Conservation (phyloP, 2,797 vertebrate species). For the Bothrops alternatus region DNA sequence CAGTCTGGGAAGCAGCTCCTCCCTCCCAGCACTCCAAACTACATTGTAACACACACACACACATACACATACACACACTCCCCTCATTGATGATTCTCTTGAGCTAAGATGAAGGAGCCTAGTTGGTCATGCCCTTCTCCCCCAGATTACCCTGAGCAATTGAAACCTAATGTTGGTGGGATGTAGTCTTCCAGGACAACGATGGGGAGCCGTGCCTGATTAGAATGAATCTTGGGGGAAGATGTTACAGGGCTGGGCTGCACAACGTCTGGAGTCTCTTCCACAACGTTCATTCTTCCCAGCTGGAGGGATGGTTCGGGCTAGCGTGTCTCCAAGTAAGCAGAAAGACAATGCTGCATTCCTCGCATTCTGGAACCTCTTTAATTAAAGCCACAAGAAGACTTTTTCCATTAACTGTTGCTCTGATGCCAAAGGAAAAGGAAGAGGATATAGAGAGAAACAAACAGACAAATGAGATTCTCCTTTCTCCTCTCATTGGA, state of each 20-base stretch:
- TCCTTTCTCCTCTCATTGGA: neutral
- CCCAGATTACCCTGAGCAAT: too few species aligned
- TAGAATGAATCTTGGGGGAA: neutral
- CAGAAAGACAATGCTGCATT: neutral
- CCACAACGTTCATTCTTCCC: neutral
- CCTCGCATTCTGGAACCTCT: accelerated
- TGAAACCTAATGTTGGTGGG: neutral
- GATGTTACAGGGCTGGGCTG: neutral
- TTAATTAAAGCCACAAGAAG: neutral
- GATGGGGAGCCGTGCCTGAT: neutral
- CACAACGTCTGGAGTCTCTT: neutral
- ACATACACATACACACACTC: too few species aligned
- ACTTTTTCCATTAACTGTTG: slow-evolving; percentile 8
- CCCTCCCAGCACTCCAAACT: neutral
- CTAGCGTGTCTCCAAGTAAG: neutral
- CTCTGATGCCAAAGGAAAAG: slow-evolving; percentile 6
- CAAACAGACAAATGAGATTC: neutral
- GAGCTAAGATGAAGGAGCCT: neutral
- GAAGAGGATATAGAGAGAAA: neutral
- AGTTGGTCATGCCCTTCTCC: neutral
- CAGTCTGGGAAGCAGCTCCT: neutral
- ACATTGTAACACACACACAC: neutral
- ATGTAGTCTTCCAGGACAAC: neutral
- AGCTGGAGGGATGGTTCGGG: neutral
- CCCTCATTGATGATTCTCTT: neutral